Evolutionary conservation across 2,888 invertebrate species (phyloP), one percentile per base, ranked within the genome.

Genomic region (Coleophora flavipennella): DNA sequence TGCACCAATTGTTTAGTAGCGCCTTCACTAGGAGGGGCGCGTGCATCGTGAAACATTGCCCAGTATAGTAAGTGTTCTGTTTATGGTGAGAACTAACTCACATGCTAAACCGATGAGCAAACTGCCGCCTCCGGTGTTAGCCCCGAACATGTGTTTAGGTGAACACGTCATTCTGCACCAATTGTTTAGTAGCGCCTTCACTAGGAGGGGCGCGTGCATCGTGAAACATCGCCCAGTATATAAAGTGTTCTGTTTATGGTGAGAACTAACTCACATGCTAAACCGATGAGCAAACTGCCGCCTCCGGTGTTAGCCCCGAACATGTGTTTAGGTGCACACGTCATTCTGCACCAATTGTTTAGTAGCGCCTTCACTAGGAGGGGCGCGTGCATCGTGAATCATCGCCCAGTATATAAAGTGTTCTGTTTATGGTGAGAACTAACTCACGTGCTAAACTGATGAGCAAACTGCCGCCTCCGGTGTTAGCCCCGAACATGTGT

Each of bases 151-250:
- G 36, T 87, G 88, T 20, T 90, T 87, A 1, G 95, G 94, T 33
- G 92, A 91, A 46, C 87, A 67, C n/a, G 75, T 54, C 85, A 88
- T 86, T 33, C 70, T 71, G 3, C 91, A 88, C 51, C 94, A 89
- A 65, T 95, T 93, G 54, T 89, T 88, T 31, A 97, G 68, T 36
- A 98, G 74, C 0, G 92, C 91, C 64, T 93, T 94, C 51, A 95
- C 91, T 39, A 97, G 77, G 25, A 92, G 67, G 1, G 92, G 90
- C 0, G 94, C 92, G 70, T 93, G 92, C 60, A 92, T 90, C 3
- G 90, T 88, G 68, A 90, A 89, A 36, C 88, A 81, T 0, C 91
- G n/a, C n/a, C n/a, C n/a, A 90, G 60, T 88, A 88, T 87, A 92
- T n/a, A 92, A 11, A 91, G 67, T 3, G 89, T 86, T 50, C 88